A percentile compares a stretch with the other conserved stretches of the same genome.
phyloP scores from a whole-genome alignment of 2,888 invertebrate species.

The Anoncus sp. region DNA sequence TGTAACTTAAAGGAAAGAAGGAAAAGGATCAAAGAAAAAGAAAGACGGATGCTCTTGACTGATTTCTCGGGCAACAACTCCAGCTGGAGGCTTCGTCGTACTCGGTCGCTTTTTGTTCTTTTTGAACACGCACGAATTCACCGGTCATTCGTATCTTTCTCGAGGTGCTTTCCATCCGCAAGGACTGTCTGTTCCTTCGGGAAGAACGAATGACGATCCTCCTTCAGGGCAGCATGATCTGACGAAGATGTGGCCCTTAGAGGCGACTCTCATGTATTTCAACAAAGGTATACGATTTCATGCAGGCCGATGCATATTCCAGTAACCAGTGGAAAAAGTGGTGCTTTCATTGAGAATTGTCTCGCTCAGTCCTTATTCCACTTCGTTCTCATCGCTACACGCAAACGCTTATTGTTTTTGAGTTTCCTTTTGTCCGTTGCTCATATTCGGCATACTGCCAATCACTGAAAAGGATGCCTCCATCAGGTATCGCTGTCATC shows the following conservation, averaged over 20 bases:
- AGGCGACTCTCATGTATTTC: slow-evolving; percentile 18
- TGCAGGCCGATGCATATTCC: slow-evolving; percentile 25
- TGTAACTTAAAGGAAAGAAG: slow-evolving; percentile 30
- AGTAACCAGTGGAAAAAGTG: slow-evolving; percentile 9
- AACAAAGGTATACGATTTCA: slow-evolving; percentile 9
- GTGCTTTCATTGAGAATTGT: not conserved
- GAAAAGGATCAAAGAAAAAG: not conserved
- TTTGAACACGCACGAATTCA: not conserved
- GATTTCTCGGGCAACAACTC: not conserved
- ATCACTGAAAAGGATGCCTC: not conserved
- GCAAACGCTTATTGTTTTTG: not conserved
- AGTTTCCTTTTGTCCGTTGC: not conserved
- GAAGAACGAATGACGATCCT: slow-evolving; percentile 8
- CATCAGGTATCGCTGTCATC: not conserved
- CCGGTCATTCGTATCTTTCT: slow-evolving; percentile 22
- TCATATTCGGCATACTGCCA: not conserved
- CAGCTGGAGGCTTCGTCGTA: not conserved
- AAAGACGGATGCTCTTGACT: not conserved
- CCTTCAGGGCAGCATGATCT: not conserved
- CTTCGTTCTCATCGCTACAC: not conserved
- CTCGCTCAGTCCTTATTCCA: not conserved
- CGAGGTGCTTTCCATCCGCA: not conserved
- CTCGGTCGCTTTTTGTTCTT: not conserved
- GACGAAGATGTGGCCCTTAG: slow-evolving; percentile 27
- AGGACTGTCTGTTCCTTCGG: not conserved